Percentiles rank a stretch among this genome's conserved stretches.
These are phyloP conservation scores for Tragelaphus strepsiceros DNA, from an alignment of 2,113 vertebrate species.

Conservation along the genomic window DNA sequence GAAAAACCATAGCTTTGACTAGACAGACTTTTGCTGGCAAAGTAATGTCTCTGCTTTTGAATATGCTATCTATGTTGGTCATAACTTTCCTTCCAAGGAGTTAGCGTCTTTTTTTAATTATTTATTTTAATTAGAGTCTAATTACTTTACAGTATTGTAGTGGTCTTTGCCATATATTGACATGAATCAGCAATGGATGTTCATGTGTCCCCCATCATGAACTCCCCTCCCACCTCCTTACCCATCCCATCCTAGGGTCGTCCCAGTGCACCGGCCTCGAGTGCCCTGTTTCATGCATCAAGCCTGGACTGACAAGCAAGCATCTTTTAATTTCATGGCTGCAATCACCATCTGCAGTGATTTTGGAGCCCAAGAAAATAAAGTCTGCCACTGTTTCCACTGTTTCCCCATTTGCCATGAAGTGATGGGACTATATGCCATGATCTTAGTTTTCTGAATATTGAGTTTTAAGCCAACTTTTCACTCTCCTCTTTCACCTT, in stretches of 20 bases:
- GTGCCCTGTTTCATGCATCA: background rate
- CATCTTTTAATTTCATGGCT: background rate
- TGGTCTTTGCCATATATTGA: background rate
- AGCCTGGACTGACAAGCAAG: background rate
- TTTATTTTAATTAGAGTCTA: background rate
- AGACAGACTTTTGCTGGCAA: fast-evolving
- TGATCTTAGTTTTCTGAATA: background rate
- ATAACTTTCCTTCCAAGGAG: background rate
- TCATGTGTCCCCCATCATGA: background rate
- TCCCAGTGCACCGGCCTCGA: fast-evolving
- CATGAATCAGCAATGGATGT: background rate
- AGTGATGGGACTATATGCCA: background rate
- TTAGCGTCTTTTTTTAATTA: background rate
- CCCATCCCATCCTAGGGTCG: background rate
- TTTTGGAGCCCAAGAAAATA: background rate
- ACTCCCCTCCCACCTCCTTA: background rate
- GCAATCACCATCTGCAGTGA: background rate
- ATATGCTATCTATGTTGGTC: background rate
- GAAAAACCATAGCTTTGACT: background rate
- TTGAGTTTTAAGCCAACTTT: background rate
- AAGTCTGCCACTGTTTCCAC: background rate
- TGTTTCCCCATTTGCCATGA: background rate
- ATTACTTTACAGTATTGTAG: background rate
- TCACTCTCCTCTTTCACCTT: background rate
- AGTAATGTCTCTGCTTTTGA: background rate